Evolutionary conservation across 2,797 vertebrate genomes (phyloP), one percentile per base, ranked within the genome.

Genomic region (Kryptolebias ocellatus): DNA sequence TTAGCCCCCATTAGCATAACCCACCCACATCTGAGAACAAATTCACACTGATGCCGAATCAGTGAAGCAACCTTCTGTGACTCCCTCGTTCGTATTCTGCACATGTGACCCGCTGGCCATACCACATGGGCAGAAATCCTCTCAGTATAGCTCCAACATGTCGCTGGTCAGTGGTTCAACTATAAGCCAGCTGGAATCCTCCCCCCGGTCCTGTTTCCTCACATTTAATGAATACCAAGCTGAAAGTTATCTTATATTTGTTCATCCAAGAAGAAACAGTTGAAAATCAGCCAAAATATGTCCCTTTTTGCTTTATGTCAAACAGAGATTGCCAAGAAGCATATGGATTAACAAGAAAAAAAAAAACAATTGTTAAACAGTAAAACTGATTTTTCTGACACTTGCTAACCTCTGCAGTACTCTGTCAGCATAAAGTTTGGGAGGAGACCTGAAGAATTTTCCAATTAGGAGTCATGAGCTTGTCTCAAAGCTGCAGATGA

Each of bases 401-500:
- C 28, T 3, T 39, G 20, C 63, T 56, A 63, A 28, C 64, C 67
- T 1, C 6, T 62, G 67, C 54, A 61, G 64, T 77, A 79, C 64
- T 79, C 77, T 67, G 51, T 77, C 67, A 57, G 54, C 65, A 67
- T 62, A 60, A 56, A 67, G 50, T 64, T 61, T 20, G 37, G 72
- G 66, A 72, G 61, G 54, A 72, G 45, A 67, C 70, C 80, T 80
- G 79, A 63, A 61, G 73, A 87, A 65, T 83, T 82, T 83, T 80
- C 85, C 78, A 88, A 88, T 89, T 79, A 90, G 63, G 53, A 3
- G 14, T 56, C 52, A 24, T 27, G 60, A 79, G 74, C 60, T 37
- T 6, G 17, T 71, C 78, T 72, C 64, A 77, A 77, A 91, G 86
- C 83, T 78, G 52, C 29, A 71, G 80, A 93, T 87, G 77, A 90